Percentiles rank a stretch among this genome's conserved stretches.
These are phyloP conservation scores for Cylloceria caligata DNA, from an alignment of 2,888 invertebrate genomes.

Conservation along the genomic window DNA sequence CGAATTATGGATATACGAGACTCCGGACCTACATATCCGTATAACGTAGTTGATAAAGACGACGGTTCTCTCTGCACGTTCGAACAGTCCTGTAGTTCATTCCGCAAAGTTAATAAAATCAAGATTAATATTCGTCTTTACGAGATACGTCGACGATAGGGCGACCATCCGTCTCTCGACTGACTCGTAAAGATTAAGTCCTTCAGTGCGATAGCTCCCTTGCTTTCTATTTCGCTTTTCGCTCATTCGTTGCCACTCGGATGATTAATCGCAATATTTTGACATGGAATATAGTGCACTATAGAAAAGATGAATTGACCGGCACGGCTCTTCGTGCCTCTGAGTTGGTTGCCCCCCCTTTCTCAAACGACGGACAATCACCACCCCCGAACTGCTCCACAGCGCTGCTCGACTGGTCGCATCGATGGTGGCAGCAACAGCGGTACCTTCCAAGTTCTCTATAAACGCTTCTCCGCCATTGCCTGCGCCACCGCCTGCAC, in stretches of 20 bases:
- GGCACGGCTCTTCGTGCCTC: conserved; percentile 80
- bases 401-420: conserved; percentile 20
- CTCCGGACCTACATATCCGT: too few species aligned
- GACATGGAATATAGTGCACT: conserved; percentile 80
- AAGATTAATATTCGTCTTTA: conserved; percentile 81
- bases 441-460: conserved; percentile 70
- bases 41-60: neutral
- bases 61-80: neutral
- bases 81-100: neutral
- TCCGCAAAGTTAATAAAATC: conserved; percentile 74
- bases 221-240: conserved; percentile 60
- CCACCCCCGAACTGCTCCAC: conserved; percentile 23
- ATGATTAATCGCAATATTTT: conserved; percentile 84
- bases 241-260: conserved; percentile 75
- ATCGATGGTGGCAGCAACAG: conserved; percentile 12
- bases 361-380: conserved; percentile 34
- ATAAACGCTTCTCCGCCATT: conserved; percentile 42
- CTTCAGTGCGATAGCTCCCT: conserved; percentile 47
- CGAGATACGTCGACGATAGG: conserved; percentile 72
- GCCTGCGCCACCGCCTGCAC: neutral
- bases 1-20: too few species aligned
- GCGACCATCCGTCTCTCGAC: conserved; percentile 74
- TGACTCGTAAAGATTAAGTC: conserved; percentile 59
- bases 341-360: conserved; percentile 79
- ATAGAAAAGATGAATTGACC: conserved; percentile 83